Conservation (phyloP, 1,140 invertebrate genomes). For the Psix sp. region DNA sequence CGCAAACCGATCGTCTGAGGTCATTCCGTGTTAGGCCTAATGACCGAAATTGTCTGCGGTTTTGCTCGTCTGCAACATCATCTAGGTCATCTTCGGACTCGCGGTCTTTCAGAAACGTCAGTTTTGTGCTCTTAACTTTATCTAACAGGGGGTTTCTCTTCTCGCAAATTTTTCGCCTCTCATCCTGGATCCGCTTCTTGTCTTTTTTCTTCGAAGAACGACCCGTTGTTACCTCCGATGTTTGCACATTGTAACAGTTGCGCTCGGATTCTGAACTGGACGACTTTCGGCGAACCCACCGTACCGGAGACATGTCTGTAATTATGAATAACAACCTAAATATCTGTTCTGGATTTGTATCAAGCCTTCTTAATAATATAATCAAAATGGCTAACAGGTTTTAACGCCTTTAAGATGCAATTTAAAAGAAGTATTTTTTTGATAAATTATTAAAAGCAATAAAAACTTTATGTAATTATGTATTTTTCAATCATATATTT, state of each 20-base stretch:
- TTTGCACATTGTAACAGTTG: constrained; percentile 82
- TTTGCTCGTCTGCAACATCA: constrained; percentile 69
- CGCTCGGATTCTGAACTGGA: constrained; percentile 82
- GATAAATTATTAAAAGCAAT: too few species aligned
- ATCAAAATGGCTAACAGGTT: too few species aligned
- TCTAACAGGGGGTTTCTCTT: constrained; percentile 83
- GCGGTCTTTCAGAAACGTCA: constrained; percentile 82
- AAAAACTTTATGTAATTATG: too few species aligned
- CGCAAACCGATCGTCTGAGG: constrained; percentile 68
- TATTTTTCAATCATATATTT: too few species aligned
- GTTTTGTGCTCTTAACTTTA: constrained; percentile 83
- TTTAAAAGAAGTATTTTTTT: too few species aligned
- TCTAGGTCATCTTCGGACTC: constrained; percentile 75
- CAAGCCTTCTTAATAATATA: too few species aligned
- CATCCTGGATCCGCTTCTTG: constrained; percentile 72
- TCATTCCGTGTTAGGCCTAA: constrained; percentile 67
- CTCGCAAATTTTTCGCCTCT: constrained; percentile 78
- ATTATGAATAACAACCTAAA: too few species aligned
- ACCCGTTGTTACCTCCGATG: constrained; percentile 75
- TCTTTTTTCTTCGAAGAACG: constrained; percentile 71
- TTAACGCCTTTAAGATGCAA: too few species aligned
- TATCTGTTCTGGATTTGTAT: too few species aligned
- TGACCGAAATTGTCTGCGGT: constrained; percentile 63
- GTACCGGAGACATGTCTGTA: constrained; percentile 83
- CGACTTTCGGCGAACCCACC: constrained; percentile 81